phyloP scores from a whole-genome alignment of 2,113 vertebrate species.

The Cavia porcellus region DNA sequence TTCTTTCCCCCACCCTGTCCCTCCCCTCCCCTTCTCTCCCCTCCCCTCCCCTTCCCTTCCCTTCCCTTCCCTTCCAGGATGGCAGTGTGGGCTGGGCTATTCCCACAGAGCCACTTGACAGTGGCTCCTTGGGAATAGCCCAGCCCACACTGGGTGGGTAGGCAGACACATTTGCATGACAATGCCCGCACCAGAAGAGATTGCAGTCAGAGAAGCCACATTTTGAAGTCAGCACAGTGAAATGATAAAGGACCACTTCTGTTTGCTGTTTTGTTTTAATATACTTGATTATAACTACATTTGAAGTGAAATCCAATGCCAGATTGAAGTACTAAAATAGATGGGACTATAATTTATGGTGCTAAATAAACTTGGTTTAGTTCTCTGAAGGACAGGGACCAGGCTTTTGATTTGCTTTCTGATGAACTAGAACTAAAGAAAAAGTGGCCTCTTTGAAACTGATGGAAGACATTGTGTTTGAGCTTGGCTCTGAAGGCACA shows the following conservation, averaged over 20 bases:
- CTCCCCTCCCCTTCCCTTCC: not conserved
- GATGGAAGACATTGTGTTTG: not conserved
- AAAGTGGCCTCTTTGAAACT: not conserved
- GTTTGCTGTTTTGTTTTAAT: not conserved
- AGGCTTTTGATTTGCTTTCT: not conserved
- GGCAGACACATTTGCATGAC: not conserved
- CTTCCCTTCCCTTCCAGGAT: rapidly evolving
- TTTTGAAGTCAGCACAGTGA: rapidly evolving
- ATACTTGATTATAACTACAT: not conserved
- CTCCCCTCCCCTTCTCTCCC: rapidly evolving
- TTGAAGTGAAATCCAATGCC: slow-evolving; percentile 77
- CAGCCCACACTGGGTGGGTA: no score
- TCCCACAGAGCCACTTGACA: no score
- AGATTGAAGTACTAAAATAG: not conserved
- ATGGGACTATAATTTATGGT: not conserved
- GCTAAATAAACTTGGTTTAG: not conserved
- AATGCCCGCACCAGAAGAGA: no score
- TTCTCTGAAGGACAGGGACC: not conserved
- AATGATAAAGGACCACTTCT: not conserved
- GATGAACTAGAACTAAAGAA: not conserved
- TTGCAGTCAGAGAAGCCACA: not conserved
- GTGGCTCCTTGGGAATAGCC: no score
- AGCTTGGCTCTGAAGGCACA: not conserved
- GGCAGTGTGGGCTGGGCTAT: rapidly evolving
- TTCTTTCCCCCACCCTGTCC: rapidly evolving